Evolutionary conservation across 2,113 vertebrate genomes (phyloP), one percentile per base, ranked within the genome.

Genomic region (Sander vitreus): DNA sequence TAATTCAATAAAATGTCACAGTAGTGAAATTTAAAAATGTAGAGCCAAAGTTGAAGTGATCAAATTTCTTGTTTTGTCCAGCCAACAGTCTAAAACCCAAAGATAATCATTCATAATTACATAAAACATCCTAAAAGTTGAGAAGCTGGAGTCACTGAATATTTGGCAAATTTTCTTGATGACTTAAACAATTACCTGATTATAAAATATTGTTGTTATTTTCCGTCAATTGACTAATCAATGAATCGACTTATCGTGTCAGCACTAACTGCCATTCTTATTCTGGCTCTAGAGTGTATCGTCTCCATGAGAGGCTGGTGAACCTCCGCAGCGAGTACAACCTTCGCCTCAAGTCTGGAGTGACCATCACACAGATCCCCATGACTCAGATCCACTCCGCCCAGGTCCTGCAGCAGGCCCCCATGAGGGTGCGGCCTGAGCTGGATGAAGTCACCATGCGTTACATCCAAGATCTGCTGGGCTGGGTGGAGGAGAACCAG

Each of bases 401-500:
- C 16, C 76, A 92, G 69, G 89, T 90, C 85, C 85, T 93, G 85
- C 93, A 93, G 91, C 92, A 93, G 84, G 78, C 85, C 6, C 74
- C 91, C 10, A 36, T 86, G 62, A 90, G 93, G 74, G 23, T 89
- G 21, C 91, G 96, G 3, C 94, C 93, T 0, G 97, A 98, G 69
- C 91, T 96, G 9, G 97, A 98, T 1, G 96, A 97, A 33, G 96
- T 96, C 1, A 95, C 97, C 0, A 94, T 97, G 74, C 95, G 96
- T n/a, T 98, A 99, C 93, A 93, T 97, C 82, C 97, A 96, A 72
- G 97, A 98, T 55, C 94, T 99, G 72, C 94, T 98, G 91, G 95
- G 93, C 81, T 99, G 98, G 98, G 96, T 99, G 85, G 97, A 98
- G 83, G 97, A 99, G 92, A 98, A 98, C 95, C 98, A 99, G 95